Conservation (phyloP, 2,797 vertebrate genomes). For the Siniperca obscura region DNA sequence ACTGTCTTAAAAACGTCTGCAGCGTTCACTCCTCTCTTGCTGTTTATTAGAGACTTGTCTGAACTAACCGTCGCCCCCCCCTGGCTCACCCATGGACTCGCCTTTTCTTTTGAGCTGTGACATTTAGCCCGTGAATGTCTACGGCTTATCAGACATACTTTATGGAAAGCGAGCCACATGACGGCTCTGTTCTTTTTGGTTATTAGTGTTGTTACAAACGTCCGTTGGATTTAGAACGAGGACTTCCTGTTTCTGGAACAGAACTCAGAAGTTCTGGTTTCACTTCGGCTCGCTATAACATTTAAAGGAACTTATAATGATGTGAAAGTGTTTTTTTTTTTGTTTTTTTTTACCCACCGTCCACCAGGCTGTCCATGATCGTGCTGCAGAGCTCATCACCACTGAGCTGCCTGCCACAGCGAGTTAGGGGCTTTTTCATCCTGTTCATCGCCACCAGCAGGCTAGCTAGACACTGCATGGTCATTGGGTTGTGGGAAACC, state of each 20-base stretch:
- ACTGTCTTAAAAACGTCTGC: no score
- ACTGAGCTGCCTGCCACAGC: background rate
- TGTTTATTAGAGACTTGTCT: background rate
- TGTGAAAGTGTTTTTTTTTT: no score
- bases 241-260: background rate
- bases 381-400: constrained; percentile 30
- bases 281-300: background rate
- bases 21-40: no score
- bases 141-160: no score
- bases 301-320: background rate
- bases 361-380: constrained; percentile 50
- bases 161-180: no score
- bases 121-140: background rate
- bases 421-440: constrained; percentile 25
- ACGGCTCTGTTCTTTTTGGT: no score
- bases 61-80: background rate
- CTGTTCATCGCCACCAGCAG: constrained; percentile 55
- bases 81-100: background rate
- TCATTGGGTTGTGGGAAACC: constrained; percentile 13
- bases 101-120: background rate
- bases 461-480: constrained; percentile 26
- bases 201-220: background rate
- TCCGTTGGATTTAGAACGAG: background rate
- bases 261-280: background rate
- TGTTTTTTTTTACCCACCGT: constrained; percentile 39